phyloP scores from a whole-genome alignment of 2,113 vertebrate genomes.

The Mola mola region DNA sequence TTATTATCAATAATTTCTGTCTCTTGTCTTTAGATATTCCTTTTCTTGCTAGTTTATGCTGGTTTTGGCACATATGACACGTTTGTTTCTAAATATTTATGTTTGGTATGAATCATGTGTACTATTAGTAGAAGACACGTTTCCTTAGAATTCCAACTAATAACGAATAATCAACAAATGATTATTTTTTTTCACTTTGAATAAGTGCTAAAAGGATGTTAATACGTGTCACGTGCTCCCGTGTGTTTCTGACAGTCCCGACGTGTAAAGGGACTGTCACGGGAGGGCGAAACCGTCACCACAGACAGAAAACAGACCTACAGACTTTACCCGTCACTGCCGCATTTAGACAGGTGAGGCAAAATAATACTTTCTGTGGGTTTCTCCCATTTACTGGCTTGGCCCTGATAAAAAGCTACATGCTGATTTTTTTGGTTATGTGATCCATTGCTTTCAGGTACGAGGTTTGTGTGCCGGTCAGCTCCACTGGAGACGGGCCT shows the following conservation, averaged over 20 bases:
- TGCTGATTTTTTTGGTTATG: background rate
- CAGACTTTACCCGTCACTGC: conserved; percentile 63
- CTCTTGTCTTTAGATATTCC: too few relatives aligned
- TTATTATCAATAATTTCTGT: too few relatives aligned
- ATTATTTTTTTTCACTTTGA: background rate
- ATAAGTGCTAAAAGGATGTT: too few relatives aligned
- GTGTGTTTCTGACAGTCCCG: conserved; percentile 38
- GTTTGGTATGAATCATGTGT: too few relatives aligned
- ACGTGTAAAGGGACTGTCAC: conserved; percentile 1
- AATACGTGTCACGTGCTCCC: background rate
- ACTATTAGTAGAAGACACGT: too few relatives aligned
- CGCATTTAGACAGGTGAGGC: conserved; percentile 37
- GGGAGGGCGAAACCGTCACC: background rate
- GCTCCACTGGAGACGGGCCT: background rate
- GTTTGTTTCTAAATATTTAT: too few relatives aligned
- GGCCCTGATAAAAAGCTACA: background rate
- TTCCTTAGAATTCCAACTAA: too few relatives aligned
- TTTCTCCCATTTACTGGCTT: background rate
- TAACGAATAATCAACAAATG: too few relatives aligned
- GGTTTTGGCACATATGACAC: too few relatives aligned
- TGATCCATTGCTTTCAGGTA: conserved; percentile 32
- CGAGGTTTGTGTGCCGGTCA: background rate
- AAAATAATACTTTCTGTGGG: too few relatives aligned
- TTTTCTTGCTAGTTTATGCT: too few relatives aligned
- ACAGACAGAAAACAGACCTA: conserved; percentile 2